These are phyloP conservation scores for Garrulus glandarius DNA, from an alignment of 2,797 vertebrate species.

Conservation along the genomic window DNA sequence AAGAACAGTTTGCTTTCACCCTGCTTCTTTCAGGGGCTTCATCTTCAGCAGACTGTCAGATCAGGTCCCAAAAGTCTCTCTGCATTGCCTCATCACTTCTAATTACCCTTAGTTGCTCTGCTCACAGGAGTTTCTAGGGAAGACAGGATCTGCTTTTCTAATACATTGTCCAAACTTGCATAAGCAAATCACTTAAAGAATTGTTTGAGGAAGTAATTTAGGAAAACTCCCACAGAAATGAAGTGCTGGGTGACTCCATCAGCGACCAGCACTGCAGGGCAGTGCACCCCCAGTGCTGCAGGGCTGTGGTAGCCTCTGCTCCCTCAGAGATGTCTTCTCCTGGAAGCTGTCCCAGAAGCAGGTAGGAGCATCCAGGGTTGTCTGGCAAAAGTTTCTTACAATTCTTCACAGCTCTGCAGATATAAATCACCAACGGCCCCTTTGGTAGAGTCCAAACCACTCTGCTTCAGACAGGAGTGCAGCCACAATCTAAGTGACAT, in stretches of 20 bases:
- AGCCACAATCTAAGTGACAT: rapidly evolving
- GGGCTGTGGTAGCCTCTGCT: neutral
- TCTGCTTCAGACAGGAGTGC: neutral
- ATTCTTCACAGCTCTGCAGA: neutral
- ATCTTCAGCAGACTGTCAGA: neutral
- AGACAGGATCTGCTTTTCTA: neutral
- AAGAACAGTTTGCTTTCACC: neutral
- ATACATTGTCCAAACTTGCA: neutral
- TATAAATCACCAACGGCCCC: neutral
- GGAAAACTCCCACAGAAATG: neutral
- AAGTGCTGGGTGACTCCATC: neutral
- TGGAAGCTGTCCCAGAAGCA: neutral
- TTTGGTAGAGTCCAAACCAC: neutral
- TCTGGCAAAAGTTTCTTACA: neutral
- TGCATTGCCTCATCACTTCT: neutral
- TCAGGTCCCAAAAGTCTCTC: neutral
- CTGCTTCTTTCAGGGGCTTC: neutral
- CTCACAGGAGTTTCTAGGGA: neutral
- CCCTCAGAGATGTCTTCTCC: neutral
- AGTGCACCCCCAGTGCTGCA: neutral
- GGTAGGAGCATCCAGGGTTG: neutral
- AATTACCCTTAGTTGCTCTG: neutral
- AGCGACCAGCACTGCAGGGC: neutral
- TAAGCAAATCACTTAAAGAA: neutral
- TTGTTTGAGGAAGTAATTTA: neutral